Evolutionary conservation across 2,113 vertebrate genomes (phyloP).

Genomic region (Myotis lucifugus): DNA sequence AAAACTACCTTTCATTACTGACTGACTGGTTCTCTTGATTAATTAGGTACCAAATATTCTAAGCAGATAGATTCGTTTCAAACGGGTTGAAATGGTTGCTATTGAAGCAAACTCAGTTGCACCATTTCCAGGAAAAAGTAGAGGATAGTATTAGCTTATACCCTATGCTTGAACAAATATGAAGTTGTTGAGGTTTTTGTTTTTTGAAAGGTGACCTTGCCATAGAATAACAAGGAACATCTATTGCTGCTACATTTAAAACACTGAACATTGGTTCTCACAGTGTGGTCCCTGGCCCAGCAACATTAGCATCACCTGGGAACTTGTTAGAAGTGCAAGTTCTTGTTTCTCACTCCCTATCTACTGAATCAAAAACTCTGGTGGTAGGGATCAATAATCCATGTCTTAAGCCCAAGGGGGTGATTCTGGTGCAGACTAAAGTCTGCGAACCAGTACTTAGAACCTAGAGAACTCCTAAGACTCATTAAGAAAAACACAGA

Average conservation of each 20-base stretch:
- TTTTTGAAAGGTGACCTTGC: neutral
- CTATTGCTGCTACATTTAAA: neutral
- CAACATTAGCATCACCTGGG: neutral
- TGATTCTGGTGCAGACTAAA: neutral
- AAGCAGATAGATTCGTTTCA: neutral
- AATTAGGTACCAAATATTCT: neutral
- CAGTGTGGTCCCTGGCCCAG: neutral
- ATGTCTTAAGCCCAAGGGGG: neutral
- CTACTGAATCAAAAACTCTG: neutral
- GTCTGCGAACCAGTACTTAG: neutral
- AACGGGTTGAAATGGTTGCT: neutral
- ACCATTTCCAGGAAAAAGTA: neutral
- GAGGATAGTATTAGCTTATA: neutral
- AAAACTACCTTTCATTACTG: neutral
- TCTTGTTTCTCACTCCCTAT: neutral
- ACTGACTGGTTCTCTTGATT: neutral
- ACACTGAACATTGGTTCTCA: neutral
- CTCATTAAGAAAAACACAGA: neutral
- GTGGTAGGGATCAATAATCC: neutral
- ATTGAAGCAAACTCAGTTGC: neutral
- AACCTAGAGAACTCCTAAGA: neutral
- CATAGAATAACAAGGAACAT: neutral
- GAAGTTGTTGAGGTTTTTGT: neutral
- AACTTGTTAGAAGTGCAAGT: neutral
- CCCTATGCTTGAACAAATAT: neutral